Percentiles rank a stretch among this genome's conserved stretches.
Conservation (phyloP, 2,113 vertebrate species). For the Desmodus rotundus region DNA sequence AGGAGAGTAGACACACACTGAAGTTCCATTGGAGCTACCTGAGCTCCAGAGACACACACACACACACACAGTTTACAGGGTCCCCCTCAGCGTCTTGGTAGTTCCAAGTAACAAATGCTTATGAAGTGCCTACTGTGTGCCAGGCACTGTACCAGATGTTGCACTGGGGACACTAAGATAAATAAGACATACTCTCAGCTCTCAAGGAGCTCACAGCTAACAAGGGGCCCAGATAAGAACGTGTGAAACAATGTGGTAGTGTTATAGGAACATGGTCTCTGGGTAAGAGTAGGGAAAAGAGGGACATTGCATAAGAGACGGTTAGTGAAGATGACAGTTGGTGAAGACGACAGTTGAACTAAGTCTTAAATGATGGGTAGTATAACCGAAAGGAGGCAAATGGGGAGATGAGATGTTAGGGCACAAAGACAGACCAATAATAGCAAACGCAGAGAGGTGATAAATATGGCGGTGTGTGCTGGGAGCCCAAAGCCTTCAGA, state of each 20-base stretch:
- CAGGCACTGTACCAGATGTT: background rate
- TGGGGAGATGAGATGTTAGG: background rate
- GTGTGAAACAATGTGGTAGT: background rate
- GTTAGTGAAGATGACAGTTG: background rate
- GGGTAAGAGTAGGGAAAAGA: background rate
- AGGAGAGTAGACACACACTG: background rate
- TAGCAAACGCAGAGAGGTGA: background rate
- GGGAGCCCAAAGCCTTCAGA: background rate
- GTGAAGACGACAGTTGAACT: background rate
- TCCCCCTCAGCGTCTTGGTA: background rate
- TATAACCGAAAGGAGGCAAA: background rate
- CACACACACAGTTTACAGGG: background rate
- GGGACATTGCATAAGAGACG: fast-evolving
- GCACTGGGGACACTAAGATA: background rate
- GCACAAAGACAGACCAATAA: background rate
- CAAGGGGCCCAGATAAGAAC: background rate
- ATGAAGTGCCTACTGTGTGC: background rate
- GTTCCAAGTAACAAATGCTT: constrained; percentile 6
- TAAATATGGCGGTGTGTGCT: background rate
- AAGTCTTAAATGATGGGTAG: background rate
- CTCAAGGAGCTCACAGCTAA: background rate
- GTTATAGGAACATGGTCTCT: background rate
- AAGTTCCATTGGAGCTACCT: background rate
- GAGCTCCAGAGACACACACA: background rate
- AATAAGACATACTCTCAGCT: background rate